Conservation (phyloP, 2,113 vertebrate species). For the Paratilapia polleni region DNA sequence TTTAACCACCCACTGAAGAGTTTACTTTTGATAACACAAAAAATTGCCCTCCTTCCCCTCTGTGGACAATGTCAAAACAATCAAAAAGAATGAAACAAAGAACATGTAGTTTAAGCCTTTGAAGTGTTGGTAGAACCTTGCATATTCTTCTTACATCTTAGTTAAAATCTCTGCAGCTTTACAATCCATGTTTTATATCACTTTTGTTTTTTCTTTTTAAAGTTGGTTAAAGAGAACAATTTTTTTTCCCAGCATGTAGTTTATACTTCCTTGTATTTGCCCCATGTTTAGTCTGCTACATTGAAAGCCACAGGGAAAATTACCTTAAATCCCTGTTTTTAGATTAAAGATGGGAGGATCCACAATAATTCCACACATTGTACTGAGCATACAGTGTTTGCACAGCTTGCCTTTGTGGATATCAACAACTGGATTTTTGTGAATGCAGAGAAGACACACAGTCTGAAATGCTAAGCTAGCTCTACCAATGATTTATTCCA, state of each 20-base stretch:
- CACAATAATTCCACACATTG: background rate
- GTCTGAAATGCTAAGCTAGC: conserved; percentile 1
- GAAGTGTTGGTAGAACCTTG: background rate
- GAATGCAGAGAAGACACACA: background rate
- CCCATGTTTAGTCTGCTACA: background rate
- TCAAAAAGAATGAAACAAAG: background rate
- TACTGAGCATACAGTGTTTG: background rate
- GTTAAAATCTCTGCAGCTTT: background rate
- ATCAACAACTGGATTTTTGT: conserved; percentile 5
- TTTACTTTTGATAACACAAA: background rate
- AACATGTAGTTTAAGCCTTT: background rate
- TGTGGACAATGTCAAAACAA: background rate
- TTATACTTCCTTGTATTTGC: background rate
- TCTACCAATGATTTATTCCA: background rate
- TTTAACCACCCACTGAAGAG: background rate
- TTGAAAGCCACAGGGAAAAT: background rate
- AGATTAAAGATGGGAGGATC: background rate
- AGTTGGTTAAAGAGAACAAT: too few relatives aligned
- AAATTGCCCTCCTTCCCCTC: background rate
- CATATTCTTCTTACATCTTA: background rate
- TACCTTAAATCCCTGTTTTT: background rate
- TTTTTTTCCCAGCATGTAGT: background rate
- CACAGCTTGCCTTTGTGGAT: background rate
- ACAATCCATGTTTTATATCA: background rate
- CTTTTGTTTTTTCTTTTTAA: background rate